Evolutionary conservation across 2,113 vertebrate species (phyloP).

Genomic region (Hiodon tergisus): DNA sequence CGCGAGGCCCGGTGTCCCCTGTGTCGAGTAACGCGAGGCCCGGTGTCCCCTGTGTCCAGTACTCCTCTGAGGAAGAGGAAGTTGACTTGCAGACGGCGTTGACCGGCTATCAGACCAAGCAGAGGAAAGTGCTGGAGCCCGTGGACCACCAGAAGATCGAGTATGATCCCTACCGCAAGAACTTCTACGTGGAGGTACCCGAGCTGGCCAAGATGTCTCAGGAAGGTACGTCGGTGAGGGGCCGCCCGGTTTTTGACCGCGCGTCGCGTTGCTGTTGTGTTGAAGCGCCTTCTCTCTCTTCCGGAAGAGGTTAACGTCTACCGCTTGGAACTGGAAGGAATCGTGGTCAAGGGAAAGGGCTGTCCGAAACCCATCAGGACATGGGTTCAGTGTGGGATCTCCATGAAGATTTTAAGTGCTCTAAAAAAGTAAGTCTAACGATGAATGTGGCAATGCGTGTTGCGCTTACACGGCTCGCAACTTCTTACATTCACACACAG

Average conservation of each 20-base stretch:
- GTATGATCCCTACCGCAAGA: constrained; percentile 90
- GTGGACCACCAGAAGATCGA: constrained; percentile 97
- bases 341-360: constrained; percentile 90
- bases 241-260: neutral
- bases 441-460: neutral
- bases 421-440: constrained; percentile 83
- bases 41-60: constrained; percentile 59
- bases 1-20: too few species aligned
- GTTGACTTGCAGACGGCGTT: constrained; percentile 95
- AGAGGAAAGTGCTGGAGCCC: constrained; percentile 91
- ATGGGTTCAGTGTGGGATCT: constrained; percentile 97
- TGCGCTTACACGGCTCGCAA: neutral
- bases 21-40: too few species aligned
- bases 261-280: constrained; percentile 13
- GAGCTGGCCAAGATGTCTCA: constrained; percentile 86
- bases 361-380: constrained; percentile 97
- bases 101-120: constrained; percentile 96
- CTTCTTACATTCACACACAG: neutral
- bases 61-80: constrained; percentile 97
- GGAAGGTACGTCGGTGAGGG: constrained; percentile 67
- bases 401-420: constrained; percentile 93
- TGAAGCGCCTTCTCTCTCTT: constrained; percentile 41
- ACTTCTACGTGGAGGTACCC: constrained; percentile 97
- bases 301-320: constrained; percentile 80
- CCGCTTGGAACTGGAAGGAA: constrained; percentile 89